Base-by-base conservation (phyloP, 1,140 invertebrate species). In the Bombus superbus region DNA sequence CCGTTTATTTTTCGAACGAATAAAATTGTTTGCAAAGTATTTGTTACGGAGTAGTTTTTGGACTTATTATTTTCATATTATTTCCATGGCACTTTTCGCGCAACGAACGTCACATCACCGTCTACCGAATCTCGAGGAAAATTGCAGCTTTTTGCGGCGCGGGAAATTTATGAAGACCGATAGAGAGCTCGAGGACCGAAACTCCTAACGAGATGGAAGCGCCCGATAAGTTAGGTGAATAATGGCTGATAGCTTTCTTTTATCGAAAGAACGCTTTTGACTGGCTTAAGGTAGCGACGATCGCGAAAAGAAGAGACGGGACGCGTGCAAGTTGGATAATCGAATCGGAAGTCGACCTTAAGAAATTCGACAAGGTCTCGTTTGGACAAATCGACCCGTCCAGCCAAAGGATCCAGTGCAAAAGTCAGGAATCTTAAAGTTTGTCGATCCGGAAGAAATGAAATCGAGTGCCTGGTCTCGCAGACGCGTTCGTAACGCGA, bases 191-290 rank as follows among this genome's bases (percentile, higher is more conserved):
- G 59, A 68, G 71, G 35, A 42, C 9, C 75, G n/a, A 32, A 6
- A 53, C 35, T 44, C 15, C 32, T 1, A 40, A 25, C 59, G 57
- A 73, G 81, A 82, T 74, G 42, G 71, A 74, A 66, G 66, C 57
- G 71, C 47, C 42, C 35, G 81, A 82, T 82, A 82, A 74, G 74
- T 82, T 74, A 47, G 57, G 8, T 47, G 71, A 66, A 82, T 74
- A 73, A 32, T 32, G 32, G 57, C 32, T 42, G n/a, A 42, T 44
- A 53, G 66, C 81, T 75, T 57, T 83, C 69, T 77, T 83, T 69
- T 77, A 83, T 69, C 44, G 53, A 42, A 83, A 75, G 72, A 44
- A 69, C 47, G 57, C 64, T 76, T 83, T 83, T 59, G 64, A 69
- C 38, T 22, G 59, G 35, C n/a, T 47, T 35, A 3, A 13, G 38